Percentiles rank a stretch among this genome's conserved stretches.
Evolutionary conservation across 2,797 vertebrate species (phyloP).

Genomic region (Sciurus vulgaris): DNA sequence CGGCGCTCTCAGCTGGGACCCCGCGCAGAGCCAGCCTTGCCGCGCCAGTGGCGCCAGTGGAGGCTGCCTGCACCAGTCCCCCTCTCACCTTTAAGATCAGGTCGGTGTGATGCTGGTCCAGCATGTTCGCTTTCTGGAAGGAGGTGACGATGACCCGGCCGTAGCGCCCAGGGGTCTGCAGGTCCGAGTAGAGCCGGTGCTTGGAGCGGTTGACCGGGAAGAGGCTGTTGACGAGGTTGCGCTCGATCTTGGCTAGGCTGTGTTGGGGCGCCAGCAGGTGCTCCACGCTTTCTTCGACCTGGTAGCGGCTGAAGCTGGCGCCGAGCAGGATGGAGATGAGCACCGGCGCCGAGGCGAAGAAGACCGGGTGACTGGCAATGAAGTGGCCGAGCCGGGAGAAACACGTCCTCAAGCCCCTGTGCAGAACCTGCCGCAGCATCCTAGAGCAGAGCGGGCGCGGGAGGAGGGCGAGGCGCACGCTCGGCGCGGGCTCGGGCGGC

Average conservation of each 20-base stretch:
- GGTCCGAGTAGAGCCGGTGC: conserved; percentile 97
- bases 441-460: conserved; percentile 93
- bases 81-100: conserved; percentile 94
- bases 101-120: conserved; percentile 95
- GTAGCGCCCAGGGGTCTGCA: conserved; percentile 97
- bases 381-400: conserved; percentile 97
- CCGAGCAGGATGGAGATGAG: conserved; percentile 97
- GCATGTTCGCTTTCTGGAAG: conserved; percentile 94
- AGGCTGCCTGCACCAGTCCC: conserved; percentile 60
- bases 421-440: conserved; percentile 99
- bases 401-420: conserved; percentile 95
- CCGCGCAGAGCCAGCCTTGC: conserved; percentile 47
- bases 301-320: conserved; percentile 98
- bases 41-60: neutral
- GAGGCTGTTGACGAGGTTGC: conserved; percentile 97
- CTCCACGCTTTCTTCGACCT: conserved; percentile 96
- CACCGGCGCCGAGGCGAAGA: conserved; percentile 97
- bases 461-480: conserved; percentile 90
- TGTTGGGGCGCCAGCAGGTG: conserved; percentile 97
- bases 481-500: conserved; percentile 83
- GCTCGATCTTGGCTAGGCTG: conserved; percentile 98
- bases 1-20: conserved; percentile 70
- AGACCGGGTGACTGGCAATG: conserved; percentile 97
- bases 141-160: conserved; percentile 96
- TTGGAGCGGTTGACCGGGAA: conserved; percentile 98